These are phyloP conservation scores for Castor canadensis DNA, from an alignment of 2,113 vertebrate genomes.

Conservation along the genomic window DNA sequence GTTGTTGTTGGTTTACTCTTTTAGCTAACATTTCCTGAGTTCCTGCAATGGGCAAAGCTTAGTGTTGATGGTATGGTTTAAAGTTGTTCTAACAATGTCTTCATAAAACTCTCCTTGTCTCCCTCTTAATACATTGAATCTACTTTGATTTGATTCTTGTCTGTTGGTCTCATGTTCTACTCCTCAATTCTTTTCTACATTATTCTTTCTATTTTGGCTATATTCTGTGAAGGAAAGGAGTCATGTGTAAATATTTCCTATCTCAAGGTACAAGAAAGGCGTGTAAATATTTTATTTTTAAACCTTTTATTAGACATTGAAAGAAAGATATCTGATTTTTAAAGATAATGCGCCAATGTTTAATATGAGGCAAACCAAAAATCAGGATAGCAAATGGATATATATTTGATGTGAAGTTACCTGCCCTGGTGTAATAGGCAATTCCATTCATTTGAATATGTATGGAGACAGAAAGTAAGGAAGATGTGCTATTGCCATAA, in stretches of 20 bases:
- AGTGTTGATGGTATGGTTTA: neutral
- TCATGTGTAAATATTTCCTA: neutral
- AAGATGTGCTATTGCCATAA: neutral
- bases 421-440: neutral
- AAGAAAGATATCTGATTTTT: neutral
- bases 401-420: neutral
- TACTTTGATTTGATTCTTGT: neutral
- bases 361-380: neutral
- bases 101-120: neutral
- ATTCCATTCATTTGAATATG: neutral
- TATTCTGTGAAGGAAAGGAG: neutral
- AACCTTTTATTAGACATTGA: neutral
- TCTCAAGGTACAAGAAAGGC: neutral
- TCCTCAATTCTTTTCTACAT: neutral
- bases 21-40: neutral
- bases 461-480: neutral
- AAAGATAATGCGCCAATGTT: neutral
- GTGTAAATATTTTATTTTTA: neutral
- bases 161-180: neutral
- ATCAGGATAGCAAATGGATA: neutral
- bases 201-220: slow-evolving; percentile 1
- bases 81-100: neutral
- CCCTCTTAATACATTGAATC: neutral
- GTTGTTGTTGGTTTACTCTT: neutral
- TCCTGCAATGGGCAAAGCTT: neutral